phyloP scores from a whole-genome alignment of 2,797 vertebrate species.

The Astyanax mexicanus region DNA sequence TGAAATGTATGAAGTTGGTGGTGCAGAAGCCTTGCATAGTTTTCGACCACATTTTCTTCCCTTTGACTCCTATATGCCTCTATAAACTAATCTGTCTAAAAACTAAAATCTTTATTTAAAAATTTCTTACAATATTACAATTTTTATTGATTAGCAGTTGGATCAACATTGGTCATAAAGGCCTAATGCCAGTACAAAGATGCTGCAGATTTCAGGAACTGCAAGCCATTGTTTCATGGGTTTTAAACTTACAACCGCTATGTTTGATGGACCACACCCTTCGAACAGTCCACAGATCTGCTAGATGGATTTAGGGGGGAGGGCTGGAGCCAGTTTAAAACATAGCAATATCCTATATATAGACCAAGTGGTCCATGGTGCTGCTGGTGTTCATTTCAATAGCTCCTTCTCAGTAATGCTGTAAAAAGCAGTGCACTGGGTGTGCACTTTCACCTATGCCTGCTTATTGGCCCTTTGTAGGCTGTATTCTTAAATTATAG shows the following conservation, averaged over 20 bases:
- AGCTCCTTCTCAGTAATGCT: slow-evolving; percentile 16
- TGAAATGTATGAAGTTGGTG: too few species aligned
- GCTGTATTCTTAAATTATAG: not conserved
- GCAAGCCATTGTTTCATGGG: not conserved
- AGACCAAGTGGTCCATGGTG: slow-evolving; percentile 29
- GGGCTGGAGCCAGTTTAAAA: slow-evolving; percentile 16
- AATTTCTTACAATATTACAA: too few species aligned
- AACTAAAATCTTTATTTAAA: too few species aligned
- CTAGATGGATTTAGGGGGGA: not conserved
- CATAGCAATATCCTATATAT: slow-evolving; percentile 31
- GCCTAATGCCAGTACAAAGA: slow-evolving; percentile 1
- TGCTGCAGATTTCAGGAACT: slow-evolving; percentile 29
- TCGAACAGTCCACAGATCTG: not conserved
- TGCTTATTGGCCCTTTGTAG: slow-evolving; percentile 4
- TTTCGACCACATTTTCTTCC: not conserved
- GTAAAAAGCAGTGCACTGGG: slow-evolving; percentile 29
- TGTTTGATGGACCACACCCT: slow-evolving; percentile 35
- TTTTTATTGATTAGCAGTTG: not conserved
- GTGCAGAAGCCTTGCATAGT: not conserved
- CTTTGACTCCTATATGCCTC: not conserved
- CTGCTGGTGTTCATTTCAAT: slow-evolving; percentile 22
- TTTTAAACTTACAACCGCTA: not conserved
- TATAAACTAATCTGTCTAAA: too few species aligned
- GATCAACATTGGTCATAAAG: not conserved
- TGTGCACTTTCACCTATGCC: slow-evolving; percentile 14